phyloP scores from a whole-genome alignment of 2,797 vertebrate species.

The Premnoplex brunnescens region DNA sequence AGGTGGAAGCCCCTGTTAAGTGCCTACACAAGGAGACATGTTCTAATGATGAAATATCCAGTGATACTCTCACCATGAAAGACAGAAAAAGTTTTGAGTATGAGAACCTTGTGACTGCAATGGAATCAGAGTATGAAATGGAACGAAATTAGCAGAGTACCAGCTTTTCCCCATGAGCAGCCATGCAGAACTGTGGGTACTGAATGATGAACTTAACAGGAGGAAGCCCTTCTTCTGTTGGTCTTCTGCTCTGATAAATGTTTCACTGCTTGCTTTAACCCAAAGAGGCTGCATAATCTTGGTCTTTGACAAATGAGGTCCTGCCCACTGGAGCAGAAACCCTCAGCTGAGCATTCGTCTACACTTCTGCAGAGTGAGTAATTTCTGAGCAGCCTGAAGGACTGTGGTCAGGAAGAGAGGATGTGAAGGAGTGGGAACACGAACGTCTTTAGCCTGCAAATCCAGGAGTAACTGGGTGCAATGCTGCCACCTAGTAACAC shows the following conservation, averaged over 20 bases:
- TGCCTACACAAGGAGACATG: background rate
- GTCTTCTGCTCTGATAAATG: background rate
- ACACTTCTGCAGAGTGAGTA: background rate
- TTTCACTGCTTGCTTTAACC: background rate
- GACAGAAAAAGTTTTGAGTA: background rate
- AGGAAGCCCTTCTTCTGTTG: background rate
- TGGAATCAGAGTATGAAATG: constrained; percentile 27
- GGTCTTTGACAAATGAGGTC: background rate
- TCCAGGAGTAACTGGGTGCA: background rate
- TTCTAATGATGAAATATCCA: background rate
- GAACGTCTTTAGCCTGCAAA: background rate
- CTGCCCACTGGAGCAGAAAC: background rate
- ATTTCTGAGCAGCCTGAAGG: background rate
- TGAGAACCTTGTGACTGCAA: constrained; percentile 27
- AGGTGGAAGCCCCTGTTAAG: background rate
- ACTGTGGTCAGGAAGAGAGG: background rate
- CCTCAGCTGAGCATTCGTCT: background rate
- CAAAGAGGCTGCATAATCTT: background rate
- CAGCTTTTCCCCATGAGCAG: background rate
- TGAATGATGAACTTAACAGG: background rate
- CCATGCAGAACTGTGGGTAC: background rate
- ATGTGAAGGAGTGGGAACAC: background rate
- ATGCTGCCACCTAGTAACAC: background rate
- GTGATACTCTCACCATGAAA: background rate
- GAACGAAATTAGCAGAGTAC: background rate